Percentiles rank a stretch among this genome's conserved stretches.
Evolutionary conservation across 2,797 vertebrate genomes (phyloP).

Genomic region (Gila robusta): DNA sequence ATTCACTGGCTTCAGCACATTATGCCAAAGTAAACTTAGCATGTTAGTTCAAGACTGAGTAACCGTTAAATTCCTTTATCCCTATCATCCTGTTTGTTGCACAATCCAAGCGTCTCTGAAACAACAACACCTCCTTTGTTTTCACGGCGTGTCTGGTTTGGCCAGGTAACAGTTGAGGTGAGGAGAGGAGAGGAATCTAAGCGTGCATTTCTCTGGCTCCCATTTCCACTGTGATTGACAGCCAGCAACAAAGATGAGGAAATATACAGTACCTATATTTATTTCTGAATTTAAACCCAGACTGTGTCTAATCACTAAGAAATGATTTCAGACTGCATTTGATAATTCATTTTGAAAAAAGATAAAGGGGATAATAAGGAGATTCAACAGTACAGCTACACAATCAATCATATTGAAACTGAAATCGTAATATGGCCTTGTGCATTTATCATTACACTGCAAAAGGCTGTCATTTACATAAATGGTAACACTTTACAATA

Average conservation of each 20-base stretch:
- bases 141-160: constrained; percentile 56
- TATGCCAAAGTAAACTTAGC: constrained; percentile 47
- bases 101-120: constrained; percentile 49
- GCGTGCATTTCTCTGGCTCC: constrained; percentile 7
- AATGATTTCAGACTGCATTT: neutral
- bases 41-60: constrained; percentile 49
- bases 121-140: constrained; percentile 59
- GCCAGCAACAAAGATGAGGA: constrained; percentile 5
- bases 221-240: constrained; percentile 22
- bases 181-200: constrained; percentile 59
- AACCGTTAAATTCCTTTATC: constrained; percentile 53
- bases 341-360: neutral
- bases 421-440: neutral
- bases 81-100: constrained; percentile 49
- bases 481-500: neutral
- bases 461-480: neutral
- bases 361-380: neutral
- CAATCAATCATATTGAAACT: neutral
- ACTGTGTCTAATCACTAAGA: neutral
- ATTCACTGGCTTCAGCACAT: constrained; percentile 22
- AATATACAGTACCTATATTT: neutral
- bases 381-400: neutral
- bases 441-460: constrained; percentile 1
- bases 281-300: neutral
- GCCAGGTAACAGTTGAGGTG: constrained; percentile 60